Percentiles rank a stretch among this genome's conserved stretches.
phyloP scores from a whole-genome alignment of 1,140 invertebrate species.

The Cotesia chilonis region DNA sequence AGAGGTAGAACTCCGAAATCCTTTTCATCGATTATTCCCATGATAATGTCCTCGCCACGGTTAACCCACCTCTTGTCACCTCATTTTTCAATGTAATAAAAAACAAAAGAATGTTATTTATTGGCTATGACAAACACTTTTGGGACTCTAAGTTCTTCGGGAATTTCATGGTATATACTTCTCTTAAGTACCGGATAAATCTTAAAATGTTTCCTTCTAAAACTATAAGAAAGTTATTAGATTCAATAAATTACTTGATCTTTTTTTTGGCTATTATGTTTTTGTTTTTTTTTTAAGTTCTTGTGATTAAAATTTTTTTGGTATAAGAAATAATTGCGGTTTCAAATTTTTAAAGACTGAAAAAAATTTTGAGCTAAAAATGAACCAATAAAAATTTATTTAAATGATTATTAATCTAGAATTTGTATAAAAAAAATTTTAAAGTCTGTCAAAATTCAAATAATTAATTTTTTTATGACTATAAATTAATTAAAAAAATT shows the following conservation, averaged over 20 bases:
- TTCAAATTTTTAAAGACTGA: too few relatives aligned
- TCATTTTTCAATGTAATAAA: slow-evolving; percentile 32
- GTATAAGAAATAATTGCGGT: too few relatives aligned
- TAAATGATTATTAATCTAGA: too few relatives aligned
- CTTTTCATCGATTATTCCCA: slow-evolving; percentile 37
- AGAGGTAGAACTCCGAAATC: slow-evolving; percentile 8
- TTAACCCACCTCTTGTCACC: slow-evolving; percentile 28
- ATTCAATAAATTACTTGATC: neutral
- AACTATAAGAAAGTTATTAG: slow-evolving; percentile 7
- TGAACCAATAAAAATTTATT: too few relatives aligned
- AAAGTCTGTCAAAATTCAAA: too few relatives aligned
- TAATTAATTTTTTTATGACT: too few relatives aligned
- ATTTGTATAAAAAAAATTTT: too few relatives aligned
- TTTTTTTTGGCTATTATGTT: neutral
- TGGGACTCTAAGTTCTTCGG: slow-evolving; percentile 3
- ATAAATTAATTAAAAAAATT: too few relatives aligned
- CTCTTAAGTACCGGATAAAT: slow-evolving; percentile 16
- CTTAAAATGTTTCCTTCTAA: neutral
- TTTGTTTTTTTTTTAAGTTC: neutral
- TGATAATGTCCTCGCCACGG: slow-evolving; percentile 29
- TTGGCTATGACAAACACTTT: slow-evolving; percentile 22
- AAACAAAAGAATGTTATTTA: slow-evolving; percentile 29
- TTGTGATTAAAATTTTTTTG: neutral
- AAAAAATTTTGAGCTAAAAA: too few relatives aligned
- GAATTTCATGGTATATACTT: slow-evolving; percentile 8